These are phyloP conservation scores for Phalacrocorax aristotelis DNA, from an alignment of 2,113 vertebrate genomes.

Conservation along the genomic window DNA sequence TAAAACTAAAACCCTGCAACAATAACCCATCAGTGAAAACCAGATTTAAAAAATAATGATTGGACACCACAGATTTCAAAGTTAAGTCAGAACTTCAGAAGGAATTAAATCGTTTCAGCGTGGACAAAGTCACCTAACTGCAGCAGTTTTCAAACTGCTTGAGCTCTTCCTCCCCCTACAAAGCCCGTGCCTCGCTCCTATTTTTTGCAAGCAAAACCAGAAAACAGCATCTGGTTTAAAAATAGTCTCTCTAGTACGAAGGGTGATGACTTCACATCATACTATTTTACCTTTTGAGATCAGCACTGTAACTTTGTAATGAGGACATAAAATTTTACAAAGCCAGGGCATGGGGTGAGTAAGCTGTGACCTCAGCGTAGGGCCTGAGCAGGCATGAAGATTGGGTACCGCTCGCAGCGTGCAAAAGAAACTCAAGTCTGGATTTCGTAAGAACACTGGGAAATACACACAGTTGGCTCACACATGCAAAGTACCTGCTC, in stretches of 20 bases:
- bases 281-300: not conserved
- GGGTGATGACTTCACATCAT: not conserved
- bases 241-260: not conserved
- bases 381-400: not conserved
- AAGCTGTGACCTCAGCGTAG: not conserved
- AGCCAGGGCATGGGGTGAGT: not conserved
- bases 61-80: not conserved
- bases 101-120: not conserved
- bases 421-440: not conserved
- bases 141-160: not conserved
- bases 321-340: not conserved
- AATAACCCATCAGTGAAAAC: not conserved
- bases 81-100: not conserved
- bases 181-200: not conserved
- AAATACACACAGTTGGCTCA: not conserved
- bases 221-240: not conserved
- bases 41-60: not conserved
- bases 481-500: not conserved
- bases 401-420: accelerated
- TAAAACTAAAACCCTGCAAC: not conserved
- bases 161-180: not conserved
- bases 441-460: not conserved
- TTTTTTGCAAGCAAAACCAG: not conserved
- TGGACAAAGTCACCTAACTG: not conserved
- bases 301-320: not conserved